These are phyloP conservation scores for Trididemnum clinides DNA, from an alignment of 23 tunicate species.

Conservation along the genomic window DNA sequence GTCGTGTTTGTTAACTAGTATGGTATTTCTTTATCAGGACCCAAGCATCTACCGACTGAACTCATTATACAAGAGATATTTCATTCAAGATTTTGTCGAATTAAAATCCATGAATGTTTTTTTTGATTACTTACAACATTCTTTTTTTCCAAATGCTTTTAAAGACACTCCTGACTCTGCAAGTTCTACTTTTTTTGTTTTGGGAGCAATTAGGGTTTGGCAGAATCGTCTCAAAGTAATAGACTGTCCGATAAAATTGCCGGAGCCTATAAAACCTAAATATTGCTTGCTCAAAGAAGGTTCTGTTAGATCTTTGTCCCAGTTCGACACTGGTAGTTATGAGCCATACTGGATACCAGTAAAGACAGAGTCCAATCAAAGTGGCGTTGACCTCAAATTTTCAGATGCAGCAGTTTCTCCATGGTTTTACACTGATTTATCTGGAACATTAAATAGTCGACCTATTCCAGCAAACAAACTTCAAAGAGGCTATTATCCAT, in stretches of 20 bases:
- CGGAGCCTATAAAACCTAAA: background rate
- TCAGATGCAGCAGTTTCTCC: background rate
- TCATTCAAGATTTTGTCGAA: conserved; percentile 26
- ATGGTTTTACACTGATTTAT: conserved; percentile 25
- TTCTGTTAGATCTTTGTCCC: background rate
- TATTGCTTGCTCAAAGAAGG: background rate
- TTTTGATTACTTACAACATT: conserved; percentile 40
- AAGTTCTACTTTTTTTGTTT: background rate
- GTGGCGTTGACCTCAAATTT: background rate
- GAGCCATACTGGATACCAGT: conserved; percentile 27
- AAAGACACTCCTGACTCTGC: conserved; percentile 12
- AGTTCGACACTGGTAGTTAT: conserved; percentile 47
- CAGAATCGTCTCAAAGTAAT: conserved; percentile 43
- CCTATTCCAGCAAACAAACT: conserved; percentile 40
- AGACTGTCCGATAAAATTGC: background rate
- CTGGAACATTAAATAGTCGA: background rate
- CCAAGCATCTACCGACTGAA: conserved; percentile 29
- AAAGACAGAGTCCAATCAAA: background rate
- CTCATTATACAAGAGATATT: background rate
- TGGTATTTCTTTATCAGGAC: conserved; percentile 53
- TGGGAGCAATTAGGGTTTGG: conserved; percentile 67
- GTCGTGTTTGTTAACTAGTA: conserved; percentile 22
- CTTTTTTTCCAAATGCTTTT: conserved; percentile 33
- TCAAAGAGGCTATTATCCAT: conserved; percentile 41
- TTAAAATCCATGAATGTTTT: conserved; percentile 22